phyloP scores from a whole-genome alignment of 2,113 vertebrate genomes.

The Colossoma macropomum region DNA sequence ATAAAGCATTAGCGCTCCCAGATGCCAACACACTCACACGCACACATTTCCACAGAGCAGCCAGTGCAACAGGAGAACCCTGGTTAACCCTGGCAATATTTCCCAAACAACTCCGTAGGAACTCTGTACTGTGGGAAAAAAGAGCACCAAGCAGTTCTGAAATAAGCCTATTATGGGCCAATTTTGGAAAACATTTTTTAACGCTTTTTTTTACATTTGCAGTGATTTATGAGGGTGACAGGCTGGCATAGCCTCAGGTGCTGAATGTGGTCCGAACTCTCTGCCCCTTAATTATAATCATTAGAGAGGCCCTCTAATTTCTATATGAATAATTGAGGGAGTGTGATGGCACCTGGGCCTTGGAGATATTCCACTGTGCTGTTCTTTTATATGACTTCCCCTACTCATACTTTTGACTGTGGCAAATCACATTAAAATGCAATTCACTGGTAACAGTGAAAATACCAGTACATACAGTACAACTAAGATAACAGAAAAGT shows the following conservation, averaged over 20 bases:
- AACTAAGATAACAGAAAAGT: neutral
- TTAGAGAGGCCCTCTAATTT: conserved; percentile 64
- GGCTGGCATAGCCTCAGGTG: conserved; percentile 61
- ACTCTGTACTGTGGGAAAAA: conserved; percentile 38
- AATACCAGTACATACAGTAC: neutral
- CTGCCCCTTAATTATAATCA: conserved; percentile 68
- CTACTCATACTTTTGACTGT: conserved; percentile 32
- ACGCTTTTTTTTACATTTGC: conserved; percentile 31
- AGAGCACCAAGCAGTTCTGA: conserved; percentile 45
- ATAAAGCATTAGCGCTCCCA: conserved; percentile 53
- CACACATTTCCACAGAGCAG: conserved; percentile 46
- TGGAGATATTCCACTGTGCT: conserved; percentile 44
- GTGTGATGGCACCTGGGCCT: conserved; percentile 60
- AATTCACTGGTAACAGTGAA: neutral
- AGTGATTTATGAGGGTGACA: conserved; percentile 61
- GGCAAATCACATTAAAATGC: conserved; percentile 37
- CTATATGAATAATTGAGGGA: conserved; percentile 68
- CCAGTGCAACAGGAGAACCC: conserved; percentile 50
- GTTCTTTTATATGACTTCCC: conserved; percentile 15
- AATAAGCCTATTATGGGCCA: conserved; percentile 46
- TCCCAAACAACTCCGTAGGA: conserved; percentile 57
- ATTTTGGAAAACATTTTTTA: conserved; percentile 50
- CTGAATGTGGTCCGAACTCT: conserved; percentile 61
- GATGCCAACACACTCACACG: conserved; percentile 51
- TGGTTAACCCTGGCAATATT: conserved; percentile 62